Percentiles rank a stretch among this genome's conserved stretches.
Evolutionary conservation across 2,888 invertebrate genomes (phyloP).

Genomic region (Drosophila buzzatii): DNA sequence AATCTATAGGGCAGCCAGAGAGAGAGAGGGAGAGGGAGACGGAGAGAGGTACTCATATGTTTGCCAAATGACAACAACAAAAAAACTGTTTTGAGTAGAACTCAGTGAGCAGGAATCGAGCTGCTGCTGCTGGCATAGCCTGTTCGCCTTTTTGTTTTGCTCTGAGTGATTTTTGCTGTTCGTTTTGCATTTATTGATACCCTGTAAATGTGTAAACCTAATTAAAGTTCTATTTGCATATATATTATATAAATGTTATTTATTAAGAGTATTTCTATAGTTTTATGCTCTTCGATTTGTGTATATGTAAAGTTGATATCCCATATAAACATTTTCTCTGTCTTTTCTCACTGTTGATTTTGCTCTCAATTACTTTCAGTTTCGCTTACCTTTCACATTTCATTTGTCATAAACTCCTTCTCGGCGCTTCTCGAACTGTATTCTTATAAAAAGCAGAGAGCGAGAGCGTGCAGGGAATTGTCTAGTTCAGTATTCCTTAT

Average conservation of each 20-base stretch:
- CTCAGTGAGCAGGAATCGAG: slow-evolving; percentile 17
- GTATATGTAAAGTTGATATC: too few relatives aligned
- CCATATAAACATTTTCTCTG: too few relatives aligned
- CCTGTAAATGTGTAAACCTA: background rate
- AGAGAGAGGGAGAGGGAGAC: background rate
- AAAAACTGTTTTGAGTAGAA: slow-evolving; percentile 14
- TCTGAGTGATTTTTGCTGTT: slow-evolving; percentile 28
- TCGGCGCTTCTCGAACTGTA: background rate
- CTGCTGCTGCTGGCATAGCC: slow-evolving; percentile 51
- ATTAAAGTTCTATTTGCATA: background rate
- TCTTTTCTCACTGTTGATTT: background rate
- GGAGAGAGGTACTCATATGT: background rate
- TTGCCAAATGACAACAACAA: slow-evolving; percentile 11
- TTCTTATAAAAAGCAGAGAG: background rate
- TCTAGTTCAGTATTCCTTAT: background rate
- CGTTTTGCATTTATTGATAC: slow-evolving; percentile 10
- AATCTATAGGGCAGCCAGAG: background rate
- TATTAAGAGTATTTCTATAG: too few relatives aligned
- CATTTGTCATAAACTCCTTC: too few relatives aligned
- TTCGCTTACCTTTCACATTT: background rate
- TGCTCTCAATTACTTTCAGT: background rate
- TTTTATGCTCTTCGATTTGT: too few relatives aligned
- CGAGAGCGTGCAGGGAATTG: background rate
- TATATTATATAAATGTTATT: background rate
- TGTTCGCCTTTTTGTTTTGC: slow-evolving; percentile 40